A percentile compares a stretch with the other conserved stretches of the same genome.
phyloP scores from a whole-genome alignment of 2,113 vertebrate genomes.

The Trichechus manatus region DNA sequence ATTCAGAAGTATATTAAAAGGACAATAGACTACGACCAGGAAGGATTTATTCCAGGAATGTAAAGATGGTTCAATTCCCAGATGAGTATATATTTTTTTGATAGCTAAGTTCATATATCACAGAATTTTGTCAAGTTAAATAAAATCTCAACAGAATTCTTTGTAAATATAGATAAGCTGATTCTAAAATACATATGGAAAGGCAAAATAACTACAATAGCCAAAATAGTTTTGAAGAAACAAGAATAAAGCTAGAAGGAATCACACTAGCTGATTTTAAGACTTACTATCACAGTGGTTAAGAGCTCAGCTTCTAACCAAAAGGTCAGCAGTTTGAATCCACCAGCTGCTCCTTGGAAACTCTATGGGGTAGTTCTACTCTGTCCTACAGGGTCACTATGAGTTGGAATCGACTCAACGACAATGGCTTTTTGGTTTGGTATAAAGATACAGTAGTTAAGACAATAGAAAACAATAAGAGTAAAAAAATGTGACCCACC shows the following conservation, averaged over 20 bases:
- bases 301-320: too few species aligned
- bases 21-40: background rate
- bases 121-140: constrained; percentile 36
- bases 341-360: too few species aligned
- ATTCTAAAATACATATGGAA: constrained; percentile 25
- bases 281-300: too few species aligned
- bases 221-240: constrained; percentile 1
- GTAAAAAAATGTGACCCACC: background rate
- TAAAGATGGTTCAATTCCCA: background rate
- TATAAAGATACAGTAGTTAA: constrained; percentile 16
- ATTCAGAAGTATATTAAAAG: constrained; percentile 13
- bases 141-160: constrained; percentile 31
- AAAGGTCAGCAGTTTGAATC: too few species aligned
- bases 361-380: too few species aligned
- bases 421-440: too few species aligned
- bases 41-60: background rate
- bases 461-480: background rate
- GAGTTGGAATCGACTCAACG: too few species aligned
- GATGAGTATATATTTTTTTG: background rate
- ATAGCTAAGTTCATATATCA: background rate
- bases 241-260: background rate
- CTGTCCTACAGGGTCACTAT: too few species aligned
- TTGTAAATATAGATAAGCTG: background rate
- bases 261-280: background rate
- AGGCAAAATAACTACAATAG: constrained; percentile 27